Base-by-base conservation (phyloP, 1,140 invertebrate species). In the Leptestheria dahalacensis region DNA sequence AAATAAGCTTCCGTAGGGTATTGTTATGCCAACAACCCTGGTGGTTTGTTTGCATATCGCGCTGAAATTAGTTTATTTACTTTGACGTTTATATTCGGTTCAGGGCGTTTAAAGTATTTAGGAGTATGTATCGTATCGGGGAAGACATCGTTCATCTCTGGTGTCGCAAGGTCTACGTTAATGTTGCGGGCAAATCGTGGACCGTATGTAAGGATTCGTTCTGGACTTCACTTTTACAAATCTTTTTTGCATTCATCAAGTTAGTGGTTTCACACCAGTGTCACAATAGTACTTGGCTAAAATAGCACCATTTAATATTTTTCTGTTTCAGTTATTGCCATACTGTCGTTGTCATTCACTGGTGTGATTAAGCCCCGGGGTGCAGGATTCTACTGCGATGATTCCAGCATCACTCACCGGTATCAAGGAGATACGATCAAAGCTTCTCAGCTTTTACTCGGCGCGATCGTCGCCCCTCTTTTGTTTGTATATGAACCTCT, bases 401-500 rank as follows among this genome's bases (percentile, higher is more conserved):
- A 83, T 64, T 79, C 79, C 1, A 76, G 75, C 55, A 72, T 83
- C 21, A 79, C 77, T 0, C 71, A 75, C 59, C 76, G 75, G 41
- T 83, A 71, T 62, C 73, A 66, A 0, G 82, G 81, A 3, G 81
- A 83, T 41, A 81, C 80, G 0, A 72, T 83, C 12, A 50, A 41
- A 1, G 52, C 59, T 11, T 29, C 48, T 18, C 29, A 46, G 18
- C 25, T 62, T n/a, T 46, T 62, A 6, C n/a, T 60, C 29, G 61
- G 55, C 1, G 49, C n/a, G 23, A 33, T 62, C 6, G 11, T 62
- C 9, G 50, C 24, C 18, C 61, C 61, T 12, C 29, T 62, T 11
- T 3, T 62, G 10, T 52, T 59, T 55, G 61, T 62, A 52, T 9
- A n/a, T n/a, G n/a, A n/a, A n/a, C n/a, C n/a, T n/a, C n/a, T n/a